Percentiles rank a stretch among this genome's conserved stretches.
Evolutionary conservation across 1,140 invertebrate species (phyloP).

Genomic region (Heliconius hewitsoni): DNA sequence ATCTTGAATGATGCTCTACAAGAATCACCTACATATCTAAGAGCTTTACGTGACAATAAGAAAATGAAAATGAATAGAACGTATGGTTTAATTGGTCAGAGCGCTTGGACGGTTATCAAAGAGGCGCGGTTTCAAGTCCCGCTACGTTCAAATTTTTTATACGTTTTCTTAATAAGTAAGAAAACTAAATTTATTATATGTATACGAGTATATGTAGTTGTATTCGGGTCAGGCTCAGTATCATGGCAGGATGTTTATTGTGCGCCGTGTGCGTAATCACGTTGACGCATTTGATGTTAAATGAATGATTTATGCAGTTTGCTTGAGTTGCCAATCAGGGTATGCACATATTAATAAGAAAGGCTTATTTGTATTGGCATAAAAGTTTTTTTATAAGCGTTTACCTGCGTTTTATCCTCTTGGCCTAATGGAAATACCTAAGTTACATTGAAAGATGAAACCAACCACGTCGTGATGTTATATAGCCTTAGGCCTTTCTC

Average conservation of each 20-base stretch:
- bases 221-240: conserved; percentile 24
- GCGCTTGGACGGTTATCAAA: too few relatives aligned
- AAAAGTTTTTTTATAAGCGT: neutral
- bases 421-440: too few relatives aligned
- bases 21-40: neutral
- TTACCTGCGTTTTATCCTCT: too few relatives aligned
- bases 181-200: neutral
- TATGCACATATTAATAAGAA: neutral
- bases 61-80: too few relatives aligned
- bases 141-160: too few relatives aligned
- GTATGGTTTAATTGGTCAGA: too few relatives aligned
- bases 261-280: conserved; percentile 21
- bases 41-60: neutral
- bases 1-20: too few relatives aligned
- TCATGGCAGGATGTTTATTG: conserved; percentile 32
- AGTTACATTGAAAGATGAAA: too few relatives aligned
- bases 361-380: neutral
- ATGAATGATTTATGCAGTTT: conserved; percentile 30
- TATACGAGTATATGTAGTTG: neutral
- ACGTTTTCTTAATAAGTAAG: too few relatives aligned
- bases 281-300: conserved; percentile 29
- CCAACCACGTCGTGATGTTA: too few relatives aligned
- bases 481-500: too few relatives aligned
- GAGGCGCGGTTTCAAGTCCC: too few relatives aligned
- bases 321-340: conserved; percentile 17